Evolutionary conservation across 2,113 vertebrate genomes (phyloP).

Genomic region (Amazona vittata): DNA sequence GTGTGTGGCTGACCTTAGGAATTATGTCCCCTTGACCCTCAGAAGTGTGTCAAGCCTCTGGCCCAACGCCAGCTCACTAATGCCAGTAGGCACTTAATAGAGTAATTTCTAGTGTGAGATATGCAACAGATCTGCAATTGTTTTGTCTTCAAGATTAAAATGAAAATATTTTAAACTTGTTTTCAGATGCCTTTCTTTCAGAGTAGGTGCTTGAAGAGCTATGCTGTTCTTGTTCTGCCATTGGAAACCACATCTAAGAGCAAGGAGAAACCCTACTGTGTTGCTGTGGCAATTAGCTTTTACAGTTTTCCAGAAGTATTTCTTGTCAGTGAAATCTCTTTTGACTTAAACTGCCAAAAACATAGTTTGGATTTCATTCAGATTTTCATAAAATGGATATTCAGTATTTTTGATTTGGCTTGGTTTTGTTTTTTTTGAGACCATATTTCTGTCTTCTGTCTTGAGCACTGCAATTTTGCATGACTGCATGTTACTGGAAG

Average conservation of each 20-base stretch:
- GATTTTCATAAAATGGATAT: not conserved
- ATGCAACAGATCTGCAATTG: not conserved
- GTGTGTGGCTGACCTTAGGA: not conserved
- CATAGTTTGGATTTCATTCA: not conserved
- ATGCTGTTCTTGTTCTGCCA: not conserved
- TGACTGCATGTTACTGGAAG: not conserved
- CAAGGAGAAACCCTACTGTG: not conserved
- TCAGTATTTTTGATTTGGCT: not conserved
- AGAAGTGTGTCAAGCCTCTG: not conserved
- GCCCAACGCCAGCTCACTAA: not conserved
- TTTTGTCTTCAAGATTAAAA: not conserved
- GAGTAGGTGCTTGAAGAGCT: not conserved
- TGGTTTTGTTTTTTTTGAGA: not conserved
- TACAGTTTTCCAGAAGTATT: not conserved
- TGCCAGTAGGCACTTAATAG: not conserved
- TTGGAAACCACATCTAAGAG: constrained; percentile 12
- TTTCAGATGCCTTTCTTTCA: not conserved
- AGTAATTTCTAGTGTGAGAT: not conserved
- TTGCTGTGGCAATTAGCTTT: constrained; percentile 36
- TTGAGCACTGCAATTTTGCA: not conserved
- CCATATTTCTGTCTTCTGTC: not conserved
- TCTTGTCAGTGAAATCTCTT: not conserved
- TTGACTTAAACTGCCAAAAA: not conserved
- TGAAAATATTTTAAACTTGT: not conserved
- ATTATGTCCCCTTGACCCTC: not conserved